Base-by-base conservation (phyloP, 2,113 vertebrate species). In the Prochilodus magdalenae region DNA sequence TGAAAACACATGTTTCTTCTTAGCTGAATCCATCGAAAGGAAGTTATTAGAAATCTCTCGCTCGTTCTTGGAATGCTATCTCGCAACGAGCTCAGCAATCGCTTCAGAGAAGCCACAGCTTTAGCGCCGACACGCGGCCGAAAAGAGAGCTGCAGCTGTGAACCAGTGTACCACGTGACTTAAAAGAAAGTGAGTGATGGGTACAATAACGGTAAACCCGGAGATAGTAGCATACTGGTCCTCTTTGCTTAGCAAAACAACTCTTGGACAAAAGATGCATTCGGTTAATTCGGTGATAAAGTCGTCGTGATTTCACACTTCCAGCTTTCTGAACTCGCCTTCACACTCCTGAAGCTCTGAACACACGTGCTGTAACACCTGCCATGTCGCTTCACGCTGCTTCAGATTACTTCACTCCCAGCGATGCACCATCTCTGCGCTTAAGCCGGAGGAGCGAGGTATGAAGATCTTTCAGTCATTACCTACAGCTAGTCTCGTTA, bases 161-260 rank as follows among this genome's bases (percentile, higher is more conserved):
- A 44, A 24, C 10, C 3, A 14, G 69, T 29, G 67, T 36, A 55
- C 26, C 92, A 94, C 74, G 36, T 93, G 93, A 93, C 88, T 93
- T 93, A 69, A 67, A 22, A 85, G 87, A 93, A 92, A 57, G 26
- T 53, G 72, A 6, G 49, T 13, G 81, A 57, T 0, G 66, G 27
- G 75, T 90, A 86, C 86, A 74, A 86, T 90, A 87, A 51, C 57
- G 26, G 83, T 82, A 86, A 30, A 8, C 40, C 66, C 66, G 22
- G 66, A 70, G 20, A 70, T n/a, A 24, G 66, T 44, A 70, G 33
- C 0, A 1, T 22, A 60, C 22, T 7, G 18, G 27, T 67, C 18
- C 14, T 14, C 20, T 53, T 77, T 65, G 27, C 10, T 22, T 18
- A 13, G 20, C 57, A 60, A 60, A 44, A 10, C 40, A 7, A 2